Conservation (phyloP, 2,113 vertebrate genomes). For the Felis chaus region DNA sequence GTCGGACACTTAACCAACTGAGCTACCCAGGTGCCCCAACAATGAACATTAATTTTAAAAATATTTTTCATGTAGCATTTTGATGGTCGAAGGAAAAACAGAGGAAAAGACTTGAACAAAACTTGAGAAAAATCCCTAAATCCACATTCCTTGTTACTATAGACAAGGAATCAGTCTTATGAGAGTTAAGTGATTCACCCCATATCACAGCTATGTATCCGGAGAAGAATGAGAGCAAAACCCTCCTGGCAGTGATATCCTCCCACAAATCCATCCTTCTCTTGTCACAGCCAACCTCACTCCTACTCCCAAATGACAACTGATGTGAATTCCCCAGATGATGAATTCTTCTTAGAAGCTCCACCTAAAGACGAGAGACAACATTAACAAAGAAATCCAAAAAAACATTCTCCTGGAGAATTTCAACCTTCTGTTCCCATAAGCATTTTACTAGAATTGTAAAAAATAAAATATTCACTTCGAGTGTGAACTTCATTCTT, state of each 20-base stretch:
- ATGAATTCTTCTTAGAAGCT: conserved; percentile 28
- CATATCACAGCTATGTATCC: neutral
- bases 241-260: neutral
- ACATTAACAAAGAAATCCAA: conserved; percentile 51
- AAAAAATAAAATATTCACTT: conserved; percentile 20
- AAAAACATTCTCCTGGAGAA: conserved; percentile 20
- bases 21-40: neutral
- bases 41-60: conserved; percentile 15
- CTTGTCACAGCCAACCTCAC: neutral
- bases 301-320: neutral
- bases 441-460: conserved; percentile 47
- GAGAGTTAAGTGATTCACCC: neutral
- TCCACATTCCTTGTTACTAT: neutral
- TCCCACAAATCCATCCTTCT: neutral
- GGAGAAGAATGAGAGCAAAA: neutral
- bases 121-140: neutral
- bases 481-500: conserved; percentile 33
- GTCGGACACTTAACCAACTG: too few species aligned
- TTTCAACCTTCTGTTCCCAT: conserved; percentile 24
- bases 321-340: neutral
- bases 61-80: conserved; percentile 9
- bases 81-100: neutral
- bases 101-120: conserved; percentile 19
- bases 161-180: neutral
- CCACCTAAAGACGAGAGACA: neutral